These are phyloP conservation scores for Drosophila mettleri DNA, from an alignment of 2,888 invertebrate genomes.

Conservation along the genomic window DNA sequence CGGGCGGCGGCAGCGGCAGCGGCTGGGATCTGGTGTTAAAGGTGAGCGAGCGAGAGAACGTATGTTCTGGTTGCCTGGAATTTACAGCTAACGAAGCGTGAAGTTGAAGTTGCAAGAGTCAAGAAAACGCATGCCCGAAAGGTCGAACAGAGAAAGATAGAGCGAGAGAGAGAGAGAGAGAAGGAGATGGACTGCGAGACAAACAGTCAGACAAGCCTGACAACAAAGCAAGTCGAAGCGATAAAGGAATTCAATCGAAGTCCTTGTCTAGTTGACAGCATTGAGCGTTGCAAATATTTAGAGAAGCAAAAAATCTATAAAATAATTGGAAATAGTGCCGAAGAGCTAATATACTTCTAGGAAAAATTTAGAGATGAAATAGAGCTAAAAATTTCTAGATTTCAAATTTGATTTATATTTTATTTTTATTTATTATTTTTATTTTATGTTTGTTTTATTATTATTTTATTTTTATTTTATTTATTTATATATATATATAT, in stretches of 20 bases:
- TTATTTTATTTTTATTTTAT: no score
- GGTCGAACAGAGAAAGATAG: neutral
- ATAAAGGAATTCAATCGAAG: slow-evolving; percentile 78
- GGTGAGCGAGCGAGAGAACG: slow-evolving; percentile 39
- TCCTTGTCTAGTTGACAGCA: slow-evolving; percentile 71
- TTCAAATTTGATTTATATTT: no score
- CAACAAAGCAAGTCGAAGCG: slow-evolving; percentile 45
- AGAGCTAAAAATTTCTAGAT: no score
- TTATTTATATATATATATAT: no score
- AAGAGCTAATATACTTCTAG: neutral
- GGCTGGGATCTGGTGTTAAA: slow-evolving; percentile 29
- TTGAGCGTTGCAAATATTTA: slow-evolving; percentile 67
- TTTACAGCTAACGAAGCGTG: slow-evolving; percentile 78
- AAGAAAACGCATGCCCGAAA: slow-evolving; percentile 31
- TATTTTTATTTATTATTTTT: no score
- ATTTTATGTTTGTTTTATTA: no score
- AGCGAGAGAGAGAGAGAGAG: neutral
- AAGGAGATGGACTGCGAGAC: slow-evolving; percentile 14
- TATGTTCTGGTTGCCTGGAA: slow-evolving; percentile 66
- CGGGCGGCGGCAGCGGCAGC: neutral
- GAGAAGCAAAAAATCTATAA: slow-evolving; percentile 19
- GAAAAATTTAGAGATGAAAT: no score
- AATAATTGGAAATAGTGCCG: neutral
- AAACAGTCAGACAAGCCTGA: slow-evolving; percentile 28
- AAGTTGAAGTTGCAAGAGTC: slow-evolving; percentile 62